These are phyloP conservation scores for Theretra japonica DNA, from an alignment of 2,888 invertebrate genomes.

Conservation along the genomic window DNA sequence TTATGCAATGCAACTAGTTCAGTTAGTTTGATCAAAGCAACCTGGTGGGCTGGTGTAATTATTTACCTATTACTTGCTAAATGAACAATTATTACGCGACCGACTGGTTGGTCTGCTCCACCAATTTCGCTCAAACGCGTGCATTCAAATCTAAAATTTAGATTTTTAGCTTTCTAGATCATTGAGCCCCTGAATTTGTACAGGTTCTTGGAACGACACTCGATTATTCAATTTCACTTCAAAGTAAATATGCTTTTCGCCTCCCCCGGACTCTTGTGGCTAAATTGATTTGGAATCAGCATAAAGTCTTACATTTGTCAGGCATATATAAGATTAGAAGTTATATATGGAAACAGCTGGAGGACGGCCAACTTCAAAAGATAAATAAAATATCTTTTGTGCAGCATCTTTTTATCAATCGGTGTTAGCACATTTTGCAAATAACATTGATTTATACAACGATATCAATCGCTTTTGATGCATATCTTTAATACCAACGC, in stretches of 20 bases:
- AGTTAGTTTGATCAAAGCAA: conserved; percentile 39
- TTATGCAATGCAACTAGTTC: conserved; percentile 35
- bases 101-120: background rate
- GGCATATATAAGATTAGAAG: conserved; percentile 52
- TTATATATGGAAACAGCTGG: conserved; percentile 68
- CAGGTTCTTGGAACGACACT: background rate
- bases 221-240: background rate
- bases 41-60: conserved; percentile 36
- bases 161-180: background rate
- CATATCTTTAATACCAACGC: background rate
- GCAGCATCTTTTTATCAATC: conserved; percentile 40
- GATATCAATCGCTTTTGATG: background rate
- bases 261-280: background rate
- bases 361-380: conserved; percentile 63
- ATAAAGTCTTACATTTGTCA: conserved; percentile 32
- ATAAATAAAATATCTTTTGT: conserved; percentile 58
- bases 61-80: conserved; percentile 35
- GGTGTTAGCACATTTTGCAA: conserved; percentile 26
- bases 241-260: conserved; percentile 4
- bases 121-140: background rate
- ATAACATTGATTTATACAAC: conserved; percentile 30
- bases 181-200: background rate
- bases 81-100: conserved; percentile 31
- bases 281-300: conserved; percentile 21
- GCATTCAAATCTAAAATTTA: background rate